These are phyloP conservation scores for Dermolepida albohirtum DNA, from an alignment of 2,888 invertebrate species.

Conservation along the genomic window DNA sequence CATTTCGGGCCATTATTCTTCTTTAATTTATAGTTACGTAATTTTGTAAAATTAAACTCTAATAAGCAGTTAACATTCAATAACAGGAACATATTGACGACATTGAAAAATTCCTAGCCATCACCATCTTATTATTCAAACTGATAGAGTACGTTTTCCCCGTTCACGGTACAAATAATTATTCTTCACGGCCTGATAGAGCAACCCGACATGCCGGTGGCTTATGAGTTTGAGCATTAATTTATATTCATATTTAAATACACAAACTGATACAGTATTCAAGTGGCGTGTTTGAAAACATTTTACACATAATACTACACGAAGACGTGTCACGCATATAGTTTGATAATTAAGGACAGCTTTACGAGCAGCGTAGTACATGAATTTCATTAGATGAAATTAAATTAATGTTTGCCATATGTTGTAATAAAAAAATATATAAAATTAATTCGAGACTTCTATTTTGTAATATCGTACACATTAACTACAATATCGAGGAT, in stretches of 20 bases:
- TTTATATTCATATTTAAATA: slow-evolving; percentile 41
- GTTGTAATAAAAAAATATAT: too few relatives aligned
- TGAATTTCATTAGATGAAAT: too few relatives aligned
- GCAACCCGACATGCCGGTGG: slow-evolving; percentile 8
- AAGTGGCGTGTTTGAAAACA: slow-evolving; percentile 20
- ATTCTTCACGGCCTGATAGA: slow-evolving; percentile 1
- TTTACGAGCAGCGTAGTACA: neutral
- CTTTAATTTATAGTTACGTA: too few relatives aligned
- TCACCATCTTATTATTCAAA: neutral
- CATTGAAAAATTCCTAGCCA: slow-evolving; percentile 4
- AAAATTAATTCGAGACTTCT: too few relatives aligned
- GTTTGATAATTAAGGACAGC: slow-evolving; percentile 21
- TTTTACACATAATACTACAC: slow-evolving; percentile 32
- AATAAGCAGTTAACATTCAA: neutral
- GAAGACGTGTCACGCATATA: slow-evolving; percentile 14
- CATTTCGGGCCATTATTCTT: too few relatives aligned
- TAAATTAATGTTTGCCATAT: too few relatives aligned
- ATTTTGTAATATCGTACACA: too few relatives aligned
- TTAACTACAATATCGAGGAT: too few relatives aligned
- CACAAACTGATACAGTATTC: slow-evolving; percentile 31
- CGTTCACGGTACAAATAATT: neutral
- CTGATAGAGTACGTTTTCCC: neutral
- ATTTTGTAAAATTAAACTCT: too few relatives aligned
- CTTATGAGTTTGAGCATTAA: slow-evolving; percentile 18
- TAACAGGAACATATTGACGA: slow-evolving; percentile 3